Conservation (phyloP, 2,113 vertebrate genomes). For the Pelmatolapia mariae region DNA sequence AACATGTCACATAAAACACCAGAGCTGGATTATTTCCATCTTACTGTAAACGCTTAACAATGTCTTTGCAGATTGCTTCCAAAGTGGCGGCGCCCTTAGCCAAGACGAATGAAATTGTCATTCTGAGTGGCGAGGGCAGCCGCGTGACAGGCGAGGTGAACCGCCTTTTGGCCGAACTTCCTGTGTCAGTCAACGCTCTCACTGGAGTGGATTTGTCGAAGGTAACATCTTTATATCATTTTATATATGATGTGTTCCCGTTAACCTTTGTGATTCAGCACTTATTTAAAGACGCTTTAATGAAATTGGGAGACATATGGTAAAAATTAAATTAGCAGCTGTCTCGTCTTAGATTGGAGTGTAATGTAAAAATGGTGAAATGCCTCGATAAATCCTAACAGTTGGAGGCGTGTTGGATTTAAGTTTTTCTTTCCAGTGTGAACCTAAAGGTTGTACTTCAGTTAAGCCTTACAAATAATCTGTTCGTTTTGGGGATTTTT, state of each 20-base stretch:
- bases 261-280: background rate
- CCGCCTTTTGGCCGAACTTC: constrained; percentile 87
- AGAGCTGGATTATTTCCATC: background rate
- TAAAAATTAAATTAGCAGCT: too few species aligned
- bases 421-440: background rate
- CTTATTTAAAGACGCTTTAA: background rate
- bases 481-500: background rate
- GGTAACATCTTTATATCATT: constrained; percentile 60
- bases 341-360: background rate
- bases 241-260: background rate
- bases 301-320: background rate
- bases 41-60: background rate
- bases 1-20: background rate
- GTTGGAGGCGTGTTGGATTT: background rate
- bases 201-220: constrained; percentile 89
- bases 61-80: constrained; percentile 78
- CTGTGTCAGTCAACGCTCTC: constrained; percentile 84
- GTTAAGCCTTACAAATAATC: background rate
- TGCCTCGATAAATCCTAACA: background rate
- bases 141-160: constrained; percentile 76
- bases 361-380: background rate
- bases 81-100: constrained; percentile 86
- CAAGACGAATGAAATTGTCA: constrained; percentile 87
- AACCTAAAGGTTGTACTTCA: background rate
- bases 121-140: constrained; percentile 83